phyloP scores from a whole-genome alignment of 1,140 invertebrate genomes.

The Platyura marginata region DNA sequence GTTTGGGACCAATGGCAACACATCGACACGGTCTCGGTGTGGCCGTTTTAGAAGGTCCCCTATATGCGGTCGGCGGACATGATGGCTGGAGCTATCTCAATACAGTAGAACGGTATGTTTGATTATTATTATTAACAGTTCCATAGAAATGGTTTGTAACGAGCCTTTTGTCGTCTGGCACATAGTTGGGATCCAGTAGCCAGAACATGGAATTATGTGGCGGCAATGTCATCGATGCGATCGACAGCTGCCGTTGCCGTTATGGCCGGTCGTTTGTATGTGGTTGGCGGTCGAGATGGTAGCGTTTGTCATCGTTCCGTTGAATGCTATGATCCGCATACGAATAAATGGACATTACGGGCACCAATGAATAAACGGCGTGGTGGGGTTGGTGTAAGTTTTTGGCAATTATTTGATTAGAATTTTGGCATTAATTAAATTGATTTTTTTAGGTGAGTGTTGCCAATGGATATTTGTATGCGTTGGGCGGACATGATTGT shows the following conservation, averaged over 20 bases:
- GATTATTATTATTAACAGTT: constrained; percentile 1
- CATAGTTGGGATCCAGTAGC: constrained; percentile 67
- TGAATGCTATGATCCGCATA: constrained; percentile 83
- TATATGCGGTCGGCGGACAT: constrained; percentile 90
- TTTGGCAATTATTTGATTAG: constrained; percentile 5
- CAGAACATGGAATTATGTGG: constrained; percentile 70
- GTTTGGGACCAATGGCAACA: constrained; percentile 76
- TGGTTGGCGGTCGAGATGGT: constrained; percentile 83
- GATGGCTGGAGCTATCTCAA: constrained; percentile 91
- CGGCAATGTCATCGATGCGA: constrained; percentile 67
- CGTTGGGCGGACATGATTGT: constrained; percentile 77
- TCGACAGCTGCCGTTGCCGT: constrained; percentile 80
- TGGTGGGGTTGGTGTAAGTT: constrained; percentile 72
- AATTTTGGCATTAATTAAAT: constrained; percentile 24
- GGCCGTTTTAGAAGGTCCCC: constrained; percentile 65
- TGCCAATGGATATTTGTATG: constrained; percentile 65
- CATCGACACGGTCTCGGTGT: constrained; percentile 81
- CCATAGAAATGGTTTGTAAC: too few relatives aligned
- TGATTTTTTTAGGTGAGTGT: too few relatives aligned
- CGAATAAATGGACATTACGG: constrained; percentile 73
- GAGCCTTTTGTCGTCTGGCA: not conserved
- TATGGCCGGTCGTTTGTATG: constrained; percentile 72
- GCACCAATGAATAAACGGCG: constrained; percentile 76
- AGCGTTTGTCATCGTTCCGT: constrained; percentile 79
- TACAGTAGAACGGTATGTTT: constrained; percentile 60